A percentile compares a stretch with the other conserved stretches of the same genome.
Conservation (phyloP, 2,797 vertebrate species). For the Notolepis coatsorum region DNA sequence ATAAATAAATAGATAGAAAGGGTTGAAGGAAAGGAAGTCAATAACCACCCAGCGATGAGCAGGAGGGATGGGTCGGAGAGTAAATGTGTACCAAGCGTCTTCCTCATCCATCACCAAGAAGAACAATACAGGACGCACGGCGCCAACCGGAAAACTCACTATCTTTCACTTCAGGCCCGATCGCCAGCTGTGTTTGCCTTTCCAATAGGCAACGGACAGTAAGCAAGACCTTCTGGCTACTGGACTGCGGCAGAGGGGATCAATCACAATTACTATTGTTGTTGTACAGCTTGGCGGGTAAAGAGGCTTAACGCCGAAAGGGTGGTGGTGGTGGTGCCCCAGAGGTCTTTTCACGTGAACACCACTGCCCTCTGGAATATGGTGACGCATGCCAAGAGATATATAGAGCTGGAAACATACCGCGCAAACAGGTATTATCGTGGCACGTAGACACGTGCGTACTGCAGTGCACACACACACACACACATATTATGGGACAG, state of each 20-base stretch:
- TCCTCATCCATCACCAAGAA: slow-evolving; percentile 70
- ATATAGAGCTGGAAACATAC: neutral
- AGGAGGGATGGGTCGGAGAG: slow-evolving; percentile 58
- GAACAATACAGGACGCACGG: slow-evolving; percentile 58
- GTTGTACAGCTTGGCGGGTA: slow-evolving; percentile 42
- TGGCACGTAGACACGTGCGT: too few relatives aligned
- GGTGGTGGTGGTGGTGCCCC: neutral
- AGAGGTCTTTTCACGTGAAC: slow-evolving; percentile 11
- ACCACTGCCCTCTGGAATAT: slow-evolving; percentile 5
- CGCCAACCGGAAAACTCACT: slow-evolving; percentile 49
- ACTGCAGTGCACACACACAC: neutral
- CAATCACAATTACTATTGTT: slow-evolving; percentile 77
- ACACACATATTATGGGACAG: neutral
- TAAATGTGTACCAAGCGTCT: slow-evolving; percentile 51
- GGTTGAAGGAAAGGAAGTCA: neutral
- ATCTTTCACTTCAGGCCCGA: slow-evolving; percentile 47
- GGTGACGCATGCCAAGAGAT: neutral
- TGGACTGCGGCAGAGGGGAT: slow-evolving; percentile 58
- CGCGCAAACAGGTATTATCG: slow-evolving; percentile 4
- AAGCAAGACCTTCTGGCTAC: slow-evolving; percentile 66
- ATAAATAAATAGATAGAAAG: slow-evolving; percentile 15
- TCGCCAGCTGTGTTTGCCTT: slow-evolving; percentile 82
- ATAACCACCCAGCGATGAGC: slow-evolving; percentile 49
- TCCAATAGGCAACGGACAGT: slow-evolving; percentile 63
- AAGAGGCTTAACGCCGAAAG: slow-evolving; percentile 1